Evolutionary conservation across 2,797 vertebrate species (phyloP).

Genomic region (Urocyon cinereoargenteus): DNA sequence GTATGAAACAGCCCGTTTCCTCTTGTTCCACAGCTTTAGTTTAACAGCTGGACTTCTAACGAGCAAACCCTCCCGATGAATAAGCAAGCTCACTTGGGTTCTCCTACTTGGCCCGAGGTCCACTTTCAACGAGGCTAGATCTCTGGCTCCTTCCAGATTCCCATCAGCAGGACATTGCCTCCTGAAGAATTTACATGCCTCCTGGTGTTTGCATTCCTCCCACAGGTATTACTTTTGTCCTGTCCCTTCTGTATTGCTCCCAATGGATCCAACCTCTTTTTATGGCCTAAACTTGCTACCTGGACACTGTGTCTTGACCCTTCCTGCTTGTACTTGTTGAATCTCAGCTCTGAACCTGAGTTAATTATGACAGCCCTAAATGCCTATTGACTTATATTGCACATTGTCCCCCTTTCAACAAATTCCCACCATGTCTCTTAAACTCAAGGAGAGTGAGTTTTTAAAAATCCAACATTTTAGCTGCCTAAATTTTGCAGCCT

Average conservation of each 20-base stretch:
- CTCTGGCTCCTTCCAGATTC: not conserved
- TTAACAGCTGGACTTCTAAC: not conserved
- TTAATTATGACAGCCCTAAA: not conserved
- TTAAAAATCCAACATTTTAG: conserved; percentile 27
- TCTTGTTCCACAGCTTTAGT: not conserved
- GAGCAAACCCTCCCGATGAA: not conserved
- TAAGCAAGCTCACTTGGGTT: no score
- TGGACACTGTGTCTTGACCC: not conserved
- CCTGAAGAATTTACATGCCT: not conserved
- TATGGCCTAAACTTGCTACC: not conserved
- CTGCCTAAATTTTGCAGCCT: not conserved
- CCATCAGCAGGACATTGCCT: no score
- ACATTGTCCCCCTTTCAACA: not conserved
- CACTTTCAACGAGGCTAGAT: not conserved
- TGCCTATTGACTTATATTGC: not conserved
- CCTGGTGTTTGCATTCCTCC: not conserved
- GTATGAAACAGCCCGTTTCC: not conserved
- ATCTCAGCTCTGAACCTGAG: not conserved
- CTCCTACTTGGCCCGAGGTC: not conserved
- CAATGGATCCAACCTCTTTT: not conserved
- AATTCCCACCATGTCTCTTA: not conserved
- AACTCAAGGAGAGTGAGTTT: not conserved
- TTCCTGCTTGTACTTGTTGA: not conserved
- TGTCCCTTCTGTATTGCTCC: not conserved
- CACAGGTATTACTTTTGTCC: not conserved